phyloP scores from a whole-genome alignment of 2,888 invertebrate genomes.

The Choreutis nemorana region DNA sequence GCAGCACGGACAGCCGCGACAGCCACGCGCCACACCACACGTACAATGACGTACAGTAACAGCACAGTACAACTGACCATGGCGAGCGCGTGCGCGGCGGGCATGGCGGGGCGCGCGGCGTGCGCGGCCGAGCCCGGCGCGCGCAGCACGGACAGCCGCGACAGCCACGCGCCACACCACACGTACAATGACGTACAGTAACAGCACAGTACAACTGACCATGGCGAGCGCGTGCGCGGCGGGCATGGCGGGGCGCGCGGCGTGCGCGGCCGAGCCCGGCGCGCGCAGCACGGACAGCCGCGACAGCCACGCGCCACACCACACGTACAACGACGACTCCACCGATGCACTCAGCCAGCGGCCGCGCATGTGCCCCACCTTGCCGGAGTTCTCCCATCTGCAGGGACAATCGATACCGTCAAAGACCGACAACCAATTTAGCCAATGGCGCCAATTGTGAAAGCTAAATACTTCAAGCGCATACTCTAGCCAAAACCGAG shows the following conservation, averaged over 20 bases:
- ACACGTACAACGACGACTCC: conserved; percentile 31
- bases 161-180: not conserved
- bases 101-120: no score
- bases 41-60: no score
- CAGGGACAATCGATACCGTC: not conserved
- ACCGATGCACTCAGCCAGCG: conserved; percentile 32
- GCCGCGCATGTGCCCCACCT: conserved; percentile 31
- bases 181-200: not conserved
- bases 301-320: conserved; percentile 29
- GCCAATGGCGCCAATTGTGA: no score
- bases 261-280: conserved; percentile 19
- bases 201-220: conserved; percentile 25
- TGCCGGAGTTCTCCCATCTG: conserved; percentile 71
- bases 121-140: no score
- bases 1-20: no score
- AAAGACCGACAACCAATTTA: not conserved
- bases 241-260: conserved; percentile 28
- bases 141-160: no score
- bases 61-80: no score
- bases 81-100: no score
- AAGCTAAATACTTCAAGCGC: no score
- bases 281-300: conserved; percentile 25
- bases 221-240: conserved; percentile 44
- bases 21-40: no score
- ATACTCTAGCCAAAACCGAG: no score